These are phyloP conservation scores for Ceyx erithaca DNA, from an alignment of 2,797 vertebrate species.

Conservation along the genomic window DNA sequence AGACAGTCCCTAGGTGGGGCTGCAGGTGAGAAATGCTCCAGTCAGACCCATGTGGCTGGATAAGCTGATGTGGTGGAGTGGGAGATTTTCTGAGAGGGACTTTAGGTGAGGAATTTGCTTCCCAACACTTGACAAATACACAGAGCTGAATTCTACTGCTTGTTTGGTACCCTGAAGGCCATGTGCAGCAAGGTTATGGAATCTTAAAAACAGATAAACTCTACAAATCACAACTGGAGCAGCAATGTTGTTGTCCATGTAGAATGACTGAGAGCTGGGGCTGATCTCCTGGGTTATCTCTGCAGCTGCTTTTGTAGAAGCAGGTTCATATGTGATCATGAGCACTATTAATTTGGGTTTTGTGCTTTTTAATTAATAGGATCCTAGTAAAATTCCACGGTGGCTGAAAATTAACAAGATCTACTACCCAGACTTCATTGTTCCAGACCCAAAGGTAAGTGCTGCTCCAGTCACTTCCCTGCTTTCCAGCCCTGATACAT, in stretches of 20 bases:
- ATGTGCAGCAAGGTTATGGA: background rate
- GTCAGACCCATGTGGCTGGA: background rate
- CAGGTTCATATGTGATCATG: rapidly evolving
- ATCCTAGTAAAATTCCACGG: slow-evolving; percentile 92
- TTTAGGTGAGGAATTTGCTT: background rate
- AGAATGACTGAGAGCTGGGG: background rate
- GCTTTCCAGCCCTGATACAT: background rate
- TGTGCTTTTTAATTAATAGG: slow-evolving; percentile 79
- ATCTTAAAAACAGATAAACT: background rate
- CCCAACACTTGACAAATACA: background rate
- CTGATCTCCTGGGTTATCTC: background rate
- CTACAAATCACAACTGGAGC: background rate
- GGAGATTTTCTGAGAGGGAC: background rate
- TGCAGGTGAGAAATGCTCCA: background rate
- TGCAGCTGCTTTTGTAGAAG: background rate
- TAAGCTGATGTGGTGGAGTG: rapidly evolving
- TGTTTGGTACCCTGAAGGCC: background rate
- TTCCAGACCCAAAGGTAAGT: slow-evolving; percentile 92
- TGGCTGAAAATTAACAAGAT: slow-evolving; percentile 98
- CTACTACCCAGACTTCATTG: slow-evolving; percentile 98
- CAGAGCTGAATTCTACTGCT: background rate
- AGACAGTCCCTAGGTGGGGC: slow-evolving; percentile 43
- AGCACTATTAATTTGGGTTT: background rate
- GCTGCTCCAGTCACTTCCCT: background rate
- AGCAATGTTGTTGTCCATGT: rapidly evolving